Base-by-base conservation (phyloP, 30 jellyfish, hydroid and myxozoan species). In the Nemopilema nomurai region DNA sequence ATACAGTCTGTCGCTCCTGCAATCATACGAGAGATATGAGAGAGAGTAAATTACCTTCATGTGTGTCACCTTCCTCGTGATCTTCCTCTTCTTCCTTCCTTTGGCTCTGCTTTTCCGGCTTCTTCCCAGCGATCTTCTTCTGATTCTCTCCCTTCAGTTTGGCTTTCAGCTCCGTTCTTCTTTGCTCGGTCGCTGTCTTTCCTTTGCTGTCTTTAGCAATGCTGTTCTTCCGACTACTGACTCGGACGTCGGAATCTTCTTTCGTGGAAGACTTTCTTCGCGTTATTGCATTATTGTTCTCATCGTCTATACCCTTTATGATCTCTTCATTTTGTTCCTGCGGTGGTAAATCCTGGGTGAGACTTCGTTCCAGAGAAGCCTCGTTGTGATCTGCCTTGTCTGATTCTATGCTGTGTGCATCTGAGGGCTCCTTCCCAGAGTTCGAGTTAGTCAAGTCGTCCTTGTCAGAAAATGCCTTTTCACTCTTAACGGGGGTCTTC, bases 401-500 rank as follows among this genome's bases (percentile, higher is more conserved):
- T 18, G 70, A n/a, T 25, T 51, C 84, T 74, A 8, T 18, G 32
- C 49, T 22, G 50, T 26, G 29, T 21, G 19, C 85, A 7, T 33
- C 80, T 41, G 8, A 3, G 1, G 31, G 73, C 4, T 65, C 63
- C 18, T 25, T 53, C 1, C 25, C 79, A 3, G 70, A 63, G 16
- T 69, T 16, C 24, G 71, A 79, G 30, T 71, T 63, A 1, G 66
- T 31, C 25, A 28, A 21, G 7, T 79, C 74, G 8, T 79, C 70
- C 18, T 79, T 69, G 23, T 30, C 63, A 26, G 73, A 71, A 71
- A 17, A 13, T 19, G 23, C 22, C 18, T 28, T 57, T 26, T 80
- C 90, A 18, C 51, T 41, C 51, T 51, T 69, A 1, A 80, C 69
- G 8, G 82, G 82, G n/a, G 90, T 67, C 69, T 82, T 82, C 67